Evolutionary conservation across 2,113 vertebrate species (phyloP).

Genomic region (Erythrolamprus reginae): DNA sequence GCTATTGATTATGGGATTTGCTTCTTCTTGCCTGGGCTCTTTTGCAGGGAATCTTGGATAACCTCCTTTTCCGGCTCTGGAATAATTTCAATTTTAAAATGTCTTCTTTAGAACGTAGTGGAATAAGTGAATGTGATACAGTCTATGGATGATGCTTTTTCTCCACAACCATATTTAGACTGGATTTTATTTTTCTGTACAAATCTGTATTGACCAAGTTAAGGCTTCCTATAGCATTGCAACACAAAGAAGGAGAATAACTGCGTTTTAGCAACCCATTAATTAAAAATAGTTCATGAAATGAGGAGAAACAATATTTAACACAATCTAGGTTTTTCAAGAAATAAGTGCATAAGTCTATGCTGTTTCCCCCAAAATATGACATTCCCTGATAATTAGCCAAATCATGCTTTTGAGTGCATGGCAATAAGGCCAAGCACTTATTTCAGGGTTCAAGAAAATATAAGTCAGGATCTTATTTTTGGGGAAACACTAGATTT

Average conservation of each 20-base stretch:
- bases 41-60: background rate
- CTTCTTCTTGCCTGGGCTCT: background rate
- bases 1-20: background rate
- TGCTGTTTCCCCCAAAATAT: too few species aligned
- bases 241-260: background rate
- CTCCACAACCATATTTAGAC: background rate
- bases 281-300: background rate
- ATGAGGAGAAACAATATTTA: background rate
- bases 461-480: too few species aligned
- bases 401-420: too few species aligned
- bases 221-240: background rate
- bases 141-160: background rate
- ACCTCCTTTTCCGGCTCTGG: background rate
- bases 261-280: background rate
- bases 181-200: background rate
- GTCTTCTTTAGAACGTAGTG: background rate
- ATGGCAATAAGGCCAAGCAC: too few species aligned
- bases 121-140: background rate
- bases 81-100: background rate
- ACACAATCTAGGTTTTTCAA: background rate
- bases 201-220: background rate
- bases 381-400: too few species aligned
- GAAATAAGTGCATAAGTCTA: background rate
- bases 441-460: too few species aligned
- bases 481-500: background rate